Percentiles rank a stretch among this genome's conserved stretches.
phyloP scores from a whole-genome alignment of 2,797 vertebrate species.

The Percopsis omiscomaycus region DNA sequence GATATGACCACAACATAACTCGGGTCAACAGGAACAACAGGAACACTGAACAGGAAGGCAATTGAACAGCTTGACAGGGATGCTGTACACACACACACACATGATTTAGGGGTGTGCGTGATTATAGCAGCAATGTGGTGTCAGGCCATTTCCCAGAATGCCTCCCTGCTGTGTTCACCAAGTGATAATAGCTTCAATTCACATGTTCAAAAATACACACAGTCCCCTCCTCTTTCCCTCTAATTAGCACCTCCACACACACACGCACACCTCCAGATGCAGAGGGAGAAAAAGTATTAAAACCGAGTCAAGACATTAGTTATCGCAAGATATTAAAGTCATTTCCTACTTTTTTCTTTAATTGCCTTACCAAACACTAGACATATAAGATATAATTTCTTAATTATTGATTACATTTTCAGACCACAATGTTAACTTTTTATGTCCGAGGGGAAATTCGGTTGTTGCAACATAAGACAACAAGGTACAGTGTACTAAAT shows the following conservation, averaged over 20 bases:
- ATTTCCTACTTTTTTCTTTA: too few species aligned
- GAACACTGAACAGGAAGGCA: neutral
- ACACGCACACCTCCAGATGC: neutral
- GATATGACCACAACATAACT: too few species aligned
- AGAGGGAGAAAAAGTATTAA: constrained; percentile 8
- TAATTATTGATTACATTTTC: too few species aligned
- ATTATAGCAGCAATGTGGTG: constrained; percentile 33
- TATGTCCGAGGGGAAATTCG: too few species aligned
- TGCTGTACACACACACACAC: neutral
- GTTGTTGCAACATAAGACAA: too few species aligned
- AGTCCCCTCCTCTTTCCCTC: neutral
- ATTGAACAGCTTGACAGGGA: neutral
- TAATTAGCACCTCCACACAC: constrained; percentile 42
- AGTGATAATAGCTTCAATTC: constrained; percentile 47
- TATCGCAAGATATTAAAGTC: too few species aligned
- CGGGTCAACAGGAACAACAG: too few species aligned
- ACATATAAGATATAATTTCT: too few species aligned
- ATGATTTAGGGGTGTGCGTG: constrained; percentile 11
- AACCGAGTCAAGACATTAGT: constrained; percentile 14
- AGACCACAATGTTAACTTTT: too few species aligned
- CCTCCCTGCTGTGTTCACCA: constrained; percentile 38
- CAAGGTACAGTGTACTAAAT: neutral
- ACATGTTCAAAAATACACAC: constrained; percentile 31
- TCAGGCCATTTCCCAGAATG: constrained; percentile 43
- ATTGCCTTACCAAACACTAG: too few species aligned